These are phyloP conservation scores for Aphelenchoides fujianensis DNA, from an alignment of 1,140 invertebrate genomes.

Conservation along the genomic window DNA sequence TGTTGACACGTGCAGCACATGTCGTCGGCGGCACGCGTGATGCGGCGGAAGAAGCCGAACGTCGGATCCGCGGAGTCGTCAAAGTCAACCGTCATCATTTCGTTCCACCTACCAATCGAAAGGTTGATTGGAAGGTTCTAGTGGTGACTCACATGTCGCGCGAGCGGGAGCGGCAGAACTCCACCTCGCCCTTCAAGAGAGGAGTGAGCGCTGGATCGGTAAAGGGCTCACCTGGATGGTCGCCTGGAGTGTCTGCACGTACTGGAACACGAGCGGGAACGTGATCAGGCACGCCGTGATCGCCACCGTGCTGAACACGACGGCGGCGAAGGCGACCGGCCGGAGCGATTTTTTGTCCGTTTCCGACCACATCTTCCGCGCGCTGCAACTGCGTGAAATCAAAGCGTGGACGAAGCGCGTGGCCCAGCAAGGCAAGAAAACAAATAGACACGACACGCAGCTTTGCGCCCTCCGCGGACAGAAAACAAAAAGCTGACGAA, in stretches of 20 bases:
- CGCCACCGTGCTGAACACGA: constrained; percentile 62
- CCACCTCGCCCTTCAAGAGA: constrained; percentile 58
- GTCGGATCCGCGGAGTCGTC: constrained; percentile 28
- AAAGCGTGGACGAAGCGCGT: too few relatives aligned
- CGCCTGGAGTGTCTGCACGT: constrained; percentile 60
- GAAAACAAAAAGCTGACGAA: too few relatives aligned
- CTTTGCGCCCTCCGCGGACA: too few relatives aligned
- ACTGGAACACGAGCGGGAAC: constrained; percentile 62
- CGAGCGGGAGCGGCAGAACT: constrained; percentile 58
- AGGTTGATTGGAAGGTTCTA: too few relatives aligned
- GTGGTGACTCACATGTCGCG: too few relatives aligned
- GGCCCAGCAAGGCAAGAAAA: too few relatives aligned
- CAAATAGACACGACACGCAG: too few relatives aligned
- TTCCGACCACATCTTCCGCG: constrained; percentile 5
- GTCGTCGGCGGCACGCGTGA: constrained; percentile 52
- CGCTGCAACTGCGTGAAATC: not conserved
- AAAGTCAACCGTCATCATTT: constrained; percentile 60
- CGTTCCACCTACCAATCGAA: too few relatives aligned
- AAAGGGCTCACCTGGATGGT: constrained; percentile 48
- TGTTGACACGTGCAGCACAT: constrained; percentile 61
- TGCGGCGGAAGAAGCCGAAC: constrained; percentile 46
- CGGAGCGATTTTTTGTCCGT: constrained; percentile 44
- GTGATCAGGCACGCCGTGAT: constrained; percentile 60
- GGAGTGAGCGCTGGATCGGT: not conserved
- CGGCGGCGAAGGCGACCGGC: constrained; percentile 56